Evolutionary conservation across 2,113 vertebrate species (phyloP).

Genomic region (Todiramphus chloris): DNA sequence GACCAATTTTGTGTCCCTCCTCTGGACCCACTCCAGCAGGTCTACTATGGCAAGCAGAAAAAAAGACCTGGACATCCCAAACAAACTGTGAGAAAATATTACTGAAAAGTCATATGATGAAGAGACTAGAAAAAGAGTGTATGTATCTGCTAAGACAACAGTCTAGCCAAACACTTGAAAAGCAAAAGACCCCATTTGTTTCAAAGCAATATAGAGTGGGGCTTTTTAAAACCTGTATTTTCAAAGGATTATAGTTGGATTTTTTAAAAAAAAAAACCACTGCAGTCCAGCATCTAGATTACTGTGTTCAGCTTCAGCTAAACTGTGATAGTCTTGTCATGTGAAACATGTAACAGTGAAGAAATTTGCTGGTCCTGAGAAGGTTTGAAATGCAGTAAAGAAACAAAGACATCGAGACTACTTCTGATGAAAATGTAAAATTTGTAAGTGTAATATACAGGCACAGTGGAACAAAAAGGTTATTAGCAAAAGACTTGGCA

Average conservation of each 20-base stretch:
- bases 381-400: neutral
- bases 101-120: neutral
- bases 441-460: neutral
- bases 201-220: neutral
- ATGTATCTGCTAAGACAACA: neutral
- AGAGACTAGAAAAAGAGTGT: neutral
- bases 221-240: neutral
- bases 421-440: neutral
- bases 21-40: neutral
- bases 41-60: neutral
- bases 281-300: neutral
- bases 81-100: neutral
- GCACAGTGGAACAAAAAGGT: neutral
- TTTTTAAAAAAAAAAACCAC: neutral
- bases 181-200: neutral
- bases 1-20: neutral
- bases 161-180: neutral
- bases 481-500: neutral
- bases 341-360: neutral
- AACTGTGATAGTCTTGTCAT: neutral
- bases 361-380: neutral
- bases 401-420: neutral
- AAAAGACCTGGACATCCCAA: neutral
- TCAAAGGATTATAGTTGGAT: too few species aligned
- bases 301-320: neutral